A percentile compares a stretch with the other conserved stretches of the same genome.
Evolutionary conservation across 2,888 invertebrate species (phyloP).

Genomic region (Plebejus argus): DNA sequence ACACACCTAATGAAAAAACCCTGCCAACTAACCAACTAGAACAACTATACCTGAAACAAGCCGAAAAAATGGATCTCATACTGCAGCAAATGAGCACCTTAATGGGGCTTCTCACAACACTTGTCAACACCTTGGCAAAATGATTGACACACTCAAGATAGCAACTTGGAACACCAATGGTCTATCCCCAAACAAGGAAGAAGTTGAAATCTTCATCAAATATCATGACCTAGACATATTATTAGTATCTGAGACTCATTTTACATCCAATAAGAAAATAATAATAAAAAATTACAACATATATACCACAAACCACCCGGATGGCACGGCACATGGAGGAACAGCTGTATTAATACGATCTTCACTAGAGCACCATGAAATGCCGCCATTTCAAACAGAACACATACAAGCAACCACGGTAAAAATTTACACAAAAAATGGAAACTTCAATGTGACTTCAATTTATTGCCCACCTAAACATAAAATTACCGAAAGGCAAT

Average conservation of each 20-base stretch:
- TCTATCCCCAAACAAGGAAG: slow-evolving; percentile 38
- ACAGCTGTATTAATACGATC: slow-evolving; percentile 30
- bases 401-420: slow-evolving; percentile 37
- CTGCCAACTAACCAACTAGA: slow-evolving; percentile 31
- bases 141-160: slow-evolving; percentile 34
- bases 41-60: slow-evolving; percentile 38
- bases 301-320: slow-evolving; percentile 40
- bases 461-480: slow-evolving; percentile 38
- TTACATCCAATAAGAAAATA: slow-evolving; percentile 32
- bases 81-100: slow-evolving; percentile 40
- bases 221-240: slow-evolving; percentile 38
- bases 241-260: slow-evolving; percentile 41
- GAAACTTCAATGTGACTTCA: slow-evolving; percentile 24
- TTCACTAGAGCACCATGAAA: slow-evolving; percentile 33
- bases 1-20: neutral
- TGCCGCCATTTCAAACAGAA: slow-evolving; percentile 27
- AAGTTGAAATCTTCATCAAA: slow-evolving; percentile 36
- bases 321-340: slow-evolving; percentile 34
- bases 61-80: slow-evolving; percentile 41
- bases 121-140: slow-evolving; percentile 35
- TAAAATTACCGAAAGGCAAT: slow-evolving; percentile 27
- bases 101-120: slow-evolving; percentile 23
- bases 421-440: slow-evolving; percentile 16
- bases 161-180: slow-evolving; percentile 44
- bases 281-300: slow-evolving; percentile 36